phyloP scores from a whole-genome alignment of 1,140 invertebrate genomes.

The Cyphomyrmex costatus region DNA sequence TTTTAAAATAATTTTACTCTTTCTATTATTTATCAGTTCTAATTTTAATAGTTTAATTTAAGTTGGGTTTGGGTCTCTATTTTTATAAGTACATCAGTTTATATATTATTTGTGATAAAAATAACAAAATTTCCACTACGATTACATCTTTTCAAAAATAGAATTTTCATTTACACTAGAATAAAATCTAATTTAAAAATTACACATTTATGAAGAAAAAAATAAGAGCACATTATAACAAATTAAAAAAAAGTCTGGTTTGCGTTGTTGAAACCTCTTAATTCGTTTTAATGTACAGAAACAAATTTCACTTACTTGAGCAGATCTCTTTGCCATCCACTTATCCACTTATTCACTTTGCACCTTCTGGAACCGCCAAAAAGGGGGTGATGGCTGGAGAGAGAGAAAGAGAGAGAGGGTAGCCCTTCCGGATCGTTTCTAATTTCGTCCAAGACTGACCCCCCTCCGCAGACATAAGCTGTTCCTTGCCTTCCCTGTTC shows the following conservation, averaged over 20 bases:
- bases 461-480: slow-evolving; percentile 28
- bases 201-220: background rate
- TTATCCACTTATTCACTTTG: slow-evolving; percentile 46
- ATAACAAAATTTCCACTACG: background rate
- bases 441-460: slow-evolving; percentile 42
- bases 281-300: background rate
- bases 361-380: slow-evolving; percentile 38
- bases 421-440: slow-evolving; percentile 48
- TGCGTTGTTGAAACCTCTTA: background rate
- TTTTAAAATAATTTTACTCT: too few species aligned
- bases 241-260: background rate
- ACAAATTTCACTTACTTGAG: background rate
- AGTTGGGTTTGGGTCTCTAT: background rate
- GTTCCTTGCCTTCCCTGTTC: slow-evolving; percentile 12
- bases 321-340: slow-evolving; percentile 37
- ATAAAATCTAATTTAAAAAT: background rate
- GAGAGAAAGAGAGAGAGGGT: background rate
- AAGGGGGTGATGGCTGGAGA: slow-evolving; percentile 31
- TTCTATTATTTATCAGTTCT: background rate
- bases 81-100: background rate
- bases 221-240: background rate
- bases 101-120: slow-evolving; percentile 24
- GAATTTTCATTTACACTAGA: background rate
- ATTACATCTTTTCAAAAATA: background rate
- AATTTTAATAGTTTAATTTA: slow-evolving; percentile 5